These are phyloP conservation scores for Xestia rhomboidea DNA, from an alignment of 2,888 invertebrate species.

Conservation along the genomic window DNA sequence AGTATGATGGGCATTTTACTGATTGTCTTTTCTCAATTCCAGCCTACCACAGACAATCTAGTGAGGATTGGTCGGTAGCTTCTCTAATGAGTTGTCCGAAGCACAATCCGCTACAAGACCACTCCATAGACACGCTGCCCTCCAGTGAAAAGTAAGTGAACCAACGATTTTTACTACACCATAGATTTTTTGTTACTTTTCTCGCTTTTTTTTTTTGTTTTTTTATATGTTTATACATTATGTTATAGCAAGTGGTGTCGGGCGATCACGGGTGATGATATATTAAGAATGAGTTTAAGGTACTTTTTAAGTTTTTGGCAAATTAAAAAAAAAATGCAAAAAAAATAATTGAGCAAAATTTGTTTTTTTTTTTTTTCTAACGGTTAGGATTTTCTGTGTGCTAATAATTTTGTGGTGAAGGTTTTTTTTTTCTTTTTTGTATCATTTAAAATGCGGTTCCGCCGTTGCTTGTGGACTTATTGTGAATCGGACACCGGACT, in stretches of 20 bases:
- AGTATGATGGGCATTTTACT: not conserved
- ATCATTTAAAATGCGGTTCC: not conserved
- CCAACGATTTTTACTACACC: constrained; percentile 28
- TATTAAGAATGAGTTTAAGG: constrained; percentile 95
- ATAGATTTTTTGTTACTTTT: constrained; percentile 53
- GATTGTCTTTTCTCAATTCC: constrained; percentile 33
- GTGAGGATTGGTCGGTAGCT: constrained; percentile 93
- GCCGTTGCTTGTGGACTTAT: too few species aligned
- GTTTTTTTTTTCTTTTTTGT: constrained; percentile 30
- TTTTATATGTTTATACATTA: constrained; percentile 68
- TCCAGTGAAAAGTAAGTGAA: constrained; percentile 87
- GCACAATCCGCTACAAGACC: constrained; percentile 85
- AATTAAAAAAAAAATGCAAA: constrained; percentile 50
- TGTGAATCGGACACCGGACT: not conserved
- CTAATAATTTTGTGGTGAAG: constrained; percentile 66
- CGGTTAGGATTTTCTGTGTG: constrained; percentile 63
- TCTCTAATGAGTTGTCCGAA: constrained; percentile 94
- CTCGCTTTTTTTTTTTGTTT: constrained; percentile 48
- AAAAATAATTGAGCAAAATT: constrained; percentile 53
- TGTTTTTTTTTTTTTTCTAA: constrained; percentile 59
- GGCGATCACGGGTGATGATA: constrained; percentile 93
- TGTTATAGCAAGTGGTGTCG: constrained; percentile 90
- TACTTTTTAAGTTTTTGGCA: constrained; percentile 74
- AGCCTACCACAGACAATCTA: constrained; percentile 84
- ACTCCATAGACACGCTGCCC: constrained; percentile 83